Conservation (phyloP, 1,140 invertebrate genomes). For the Ceratosolen solmsi region DNA sequence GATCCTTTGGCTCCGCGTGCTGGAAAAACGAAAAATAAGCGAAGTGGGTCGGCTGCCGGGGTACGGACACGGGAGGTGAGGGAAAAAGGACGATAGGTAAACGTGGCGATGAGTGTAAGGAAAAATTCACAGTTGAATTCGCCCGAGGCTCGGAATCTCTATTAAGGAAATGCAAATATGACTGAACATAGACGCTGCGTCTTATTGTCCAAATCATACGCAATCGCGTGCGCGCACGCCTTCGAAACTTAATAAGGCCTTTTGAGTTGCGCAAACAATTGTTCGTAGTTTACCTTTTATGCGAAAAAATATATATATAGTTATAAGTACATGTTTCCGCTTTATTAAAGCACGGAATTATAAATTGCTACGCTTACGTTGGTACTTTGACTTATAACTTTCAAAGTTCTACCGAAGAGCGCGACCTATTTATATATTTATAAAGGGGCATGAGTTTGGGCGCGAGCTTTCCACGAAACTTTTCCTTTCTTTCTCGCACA, state of each 20-base stretch:
- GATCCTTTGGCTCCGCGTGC: background rate
- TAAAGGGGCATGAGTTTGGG: background rate
- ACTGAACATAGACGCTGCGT: background rate
- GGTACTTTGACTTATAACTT: background rate
- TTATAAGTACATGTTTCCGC: background rate
- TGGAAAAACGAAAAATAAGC: background rate
- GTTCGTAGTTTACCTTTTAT: background rate
- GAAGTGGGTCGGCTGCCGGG: background rate
- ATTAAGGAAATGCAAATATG: conserved; percentile 32
- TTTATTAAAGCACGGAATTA: background rate
- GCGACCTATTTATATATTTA: background rate
- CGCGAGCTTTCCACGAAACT: background rate
- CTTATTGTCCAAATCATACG: conserved; percentile 20
- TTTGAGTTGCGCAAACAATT: conserved; percentile 31
- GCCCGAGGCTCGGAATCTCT: conserved; percentile 28
- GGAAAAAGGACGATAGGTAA: background rate
- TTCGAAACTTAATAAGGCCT: conserved; percentile 14
- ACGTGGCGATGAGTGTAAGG: background rate
- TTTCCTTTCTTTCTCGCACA: background rate
- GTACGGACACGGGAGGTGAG: background rate
- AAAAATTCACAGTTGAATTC: background rate
- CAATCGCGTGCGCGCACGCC: background rate
- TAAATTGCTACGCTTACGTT: background rate
- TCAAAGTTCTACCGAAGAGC: background rate
- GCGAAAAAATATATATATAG: background rate